Evolutionary conservation across 2,113 vertebrate genomes (phyloP), one percentile per base, ranked within the genome.

Genomic region (Heloderma charlesbogerti): DNA sequence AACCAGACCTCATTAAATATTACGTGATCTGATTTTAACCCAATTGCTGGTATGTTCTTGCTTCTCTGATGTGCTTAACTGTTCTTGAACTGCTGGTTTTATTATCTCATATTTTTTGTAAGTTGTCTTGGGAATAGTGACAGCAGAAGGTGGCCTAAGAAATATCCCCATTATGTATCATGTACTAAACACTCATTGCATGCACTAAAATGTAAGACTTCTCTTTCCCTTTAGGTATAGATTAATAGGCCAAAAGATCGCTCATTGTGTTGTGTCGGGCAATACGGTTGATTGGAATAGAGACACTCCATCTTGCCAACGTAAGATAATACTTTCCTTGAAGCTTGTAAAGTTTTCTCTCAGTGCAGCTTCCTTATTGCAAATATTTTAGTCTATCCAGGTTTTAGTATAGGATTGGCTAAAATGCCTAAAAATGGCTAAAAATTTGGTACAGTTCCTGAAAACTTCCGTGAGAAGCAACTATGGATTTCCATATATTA

Each of bases 261-360:
- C 51, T 0, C 0, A 16, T 0, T 96, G 95, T 2, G 0, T 45
- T 0, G 1, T 90, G 31, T 18, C 0, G 1, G 43, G 0, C 20
- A 77, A 0, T 0, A 18, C 4, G 0, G 48, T 51, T 51, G 48
- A 51, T 8, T 51, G 48, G 48, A 51, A 51, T 51, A 18, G 16
- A 60, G 57, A 60, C 16, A 60, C 57, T 60, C 57, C 57, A 60
- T 60, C 3, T 16, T 60, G 57, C 57, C 57, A 60, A 18, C 13
- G 57, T 12, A 60, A 60, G 57, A 60, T 18, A 60, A 60, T 16
- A 16, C 13, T 60, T 60, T 60, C 12, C 57, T 60, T 60, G 8
- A 60, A 60, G 57, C 16, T 48, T 18, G 45, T 78, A 74, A 37
- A 15, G 13, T 0, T 0, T 15, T 45, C 13, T 90, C 88, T 3